Evolutionary conservation across 2,888 invertebrate genomes (phyloP), one percentile per base, ranked within the genome.

Genomic region (Stenolophus ochropezus): DNA sequence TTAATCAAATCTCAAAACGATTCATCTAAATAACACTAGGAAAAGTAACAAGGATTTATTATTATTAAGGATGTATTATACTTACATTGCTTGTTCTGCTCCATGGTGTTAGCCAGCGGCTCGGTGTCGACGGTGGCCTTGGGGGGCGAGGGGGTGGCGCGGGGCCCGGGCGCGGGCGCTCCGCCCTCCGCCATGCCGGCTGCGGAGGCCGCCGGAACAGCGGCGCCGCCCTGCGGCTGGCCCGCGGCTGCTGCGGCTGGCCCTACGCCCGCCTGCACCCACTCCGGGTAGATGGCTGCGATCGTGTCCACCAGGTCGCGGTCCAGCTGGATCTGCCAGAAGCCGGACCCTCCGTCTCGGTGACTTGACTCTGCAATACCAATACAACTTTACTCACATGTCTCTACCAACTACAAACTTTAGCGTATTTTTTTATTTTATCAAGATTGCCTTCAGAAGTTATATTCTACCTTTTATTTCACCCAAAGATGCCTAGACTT

Each of bases 31-130:
- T n/a, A n/a, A n/a, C n/a, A n/a, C n/a, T n/a, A n/a, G n/a, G n/a
- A n/a, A n/a, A n/a, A n/a, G n/a, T n/a, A n/a, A n/a, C n/a, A n/a
- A n/a, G n/a, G n/a, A n/a, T n/a, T n/a, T n/a, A n/a, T n/a, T n/a
- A n/a, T n/a, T n/a, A n/a, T n/a, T n/a, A n/a, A n/a, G 49, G n/a
- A 3, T 11, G 49, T 49, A n/a, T 49, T 49, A n/a, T 8, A 94
- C 97, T 96, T 90, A 98, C 98, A 97, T 94, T 98, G 97, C 92
- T 98, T 98, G 90, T 98, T 98, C 90, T 96, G 97, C 90, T 97
- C 97, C 94, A 98, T 96, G 88, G 96, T 94, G 86, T 96, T 95
- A 88, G 96, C 96, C 86, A 98, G 92, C 71, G 98, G 98, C 87
- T 96, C 96, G 88, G 97, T 96, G 91, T 98, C 98, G 87, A 98